Conservation (phyloP, 2,113 vertebrate genomes). For the Pao palembangensis region DNA sequence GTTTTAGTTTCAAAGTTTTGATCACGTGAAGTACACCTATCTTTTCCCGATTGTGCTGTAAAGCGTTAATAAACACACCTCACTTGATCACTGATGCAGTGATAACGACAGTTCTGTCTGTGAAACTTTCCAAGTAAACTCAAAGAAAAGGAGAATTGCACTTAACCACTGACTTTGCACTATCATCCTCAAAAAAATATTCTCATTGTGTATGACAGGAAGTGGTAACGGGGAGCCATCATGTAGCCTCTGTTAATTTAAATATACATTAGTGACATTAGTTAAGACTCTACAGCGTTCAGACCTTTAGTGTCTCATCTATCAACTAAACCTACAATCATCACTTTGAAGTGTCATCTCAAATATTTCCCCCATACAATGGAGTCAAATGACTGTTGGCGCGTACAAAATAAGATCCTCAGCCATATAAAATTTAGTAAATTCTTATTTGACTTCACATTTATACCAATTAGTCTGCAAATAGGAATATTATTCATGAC, state of each 20-base stretch:
- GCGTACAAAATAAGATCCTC: constrained; percentile 10
- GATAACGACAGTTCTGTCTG: constrained; percentile 35
- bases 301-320: constrained; percentile 18
- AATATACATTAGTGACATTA: constrained; percentile 16
- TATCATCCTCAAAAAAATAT: neutral
- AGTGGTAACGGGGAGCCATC: no score
- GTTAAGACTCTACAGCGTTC: constrained; percentile 34
- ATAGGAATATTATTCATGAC: neutral
- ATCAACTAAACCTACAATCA: constrained; percentile 14
- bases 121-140: constrained; percentile 32
- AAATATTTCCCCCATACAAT: constrained; percentile 1
- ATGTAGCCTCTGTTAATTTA: no score
- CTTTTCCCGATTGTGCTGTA: constrained; percentile 11
- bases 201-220: neutral
- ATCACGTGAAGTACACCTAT: neutral
- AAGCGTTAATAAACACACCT: constrained; percentile 16
- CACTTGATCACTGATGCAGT: constrained; percentile 58
- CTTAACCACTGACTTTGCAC: neutral
- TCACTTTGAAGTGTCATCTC: constrained; percentile 14
- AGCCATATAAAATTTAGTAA: constrained; percentile 21
- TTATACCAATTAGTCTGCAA: constrained; percentile 21
- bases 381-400: constrained; percentile 12
- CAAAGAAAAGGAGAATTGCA: constrained; percentile 32
- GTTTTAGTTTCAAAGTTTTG: neutral
- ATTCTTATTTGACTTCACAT: neutral